A percentile compares a stretch with the other conserved stretches of the same genome.
Evolutionary conservation across 1,140 invertebrate species (phyloP).

Genomic region (Battus philenor): DNA sequence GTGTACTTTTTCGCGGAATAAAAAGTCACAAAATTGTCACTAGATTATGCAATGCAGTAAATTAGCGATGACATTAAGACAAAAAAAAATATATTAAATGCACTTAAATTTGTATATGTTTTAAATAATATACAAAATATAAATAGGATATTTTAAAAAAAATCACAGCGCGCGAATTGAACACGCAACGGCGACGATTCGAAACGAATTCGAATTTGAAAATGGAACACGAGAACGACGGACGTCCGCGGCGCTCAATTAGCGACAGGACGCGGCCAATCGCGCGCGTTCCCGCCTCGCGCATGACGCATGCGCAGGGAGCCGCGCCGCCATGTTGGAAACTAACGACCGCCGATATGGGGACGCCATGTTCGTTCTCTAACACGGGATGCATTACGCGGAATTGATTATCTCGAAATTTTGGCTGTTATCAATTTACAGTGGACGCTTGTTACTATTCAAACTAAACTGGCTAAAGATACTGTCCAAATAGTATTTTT

Average conservation of each 20-base stretch:
- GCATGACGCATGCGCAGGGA: conserved; percentile 32
- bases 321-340: conserved; percentile 14
- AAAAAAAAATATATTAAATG: too few relatives aligned
- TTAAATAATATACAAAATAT: too few relatives aligned
- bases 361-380: conserved; percentile 7
- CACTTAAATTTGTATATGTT: too few relatives aligned
- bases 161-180: conserved; percentile 16
- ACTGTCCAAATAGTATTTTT: too few relatives aligned
- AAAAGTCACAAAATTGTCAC: too few relatives aligned
- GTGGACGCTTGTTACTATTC: too few relatives aligned
- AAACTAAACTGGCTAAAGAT: too few relatives aligned
- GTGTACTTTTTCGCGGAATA: too few relatives aligned
- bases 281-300: conserved; percentile 44
- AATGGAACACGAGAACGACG: conserved; percentile 30
- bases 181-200: conserved; percentile 17
- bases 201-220: conserved; percentile 25
- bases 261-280: conserved; percentile 58
- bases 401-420: not conserved
- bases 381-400: not conserved
- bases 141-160: too few relatives aligned
- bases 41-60: too few relatives aligned
- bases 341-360: conserved; percentile 12
- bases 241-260: conserved; percentile 55
- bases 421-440: too few relatives aligned
- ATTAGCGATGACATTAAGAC: too few relatives aligned